Conservation (phyloP, 2,888 invertebrate species). For the Eubasilissa splendida region DNA sequence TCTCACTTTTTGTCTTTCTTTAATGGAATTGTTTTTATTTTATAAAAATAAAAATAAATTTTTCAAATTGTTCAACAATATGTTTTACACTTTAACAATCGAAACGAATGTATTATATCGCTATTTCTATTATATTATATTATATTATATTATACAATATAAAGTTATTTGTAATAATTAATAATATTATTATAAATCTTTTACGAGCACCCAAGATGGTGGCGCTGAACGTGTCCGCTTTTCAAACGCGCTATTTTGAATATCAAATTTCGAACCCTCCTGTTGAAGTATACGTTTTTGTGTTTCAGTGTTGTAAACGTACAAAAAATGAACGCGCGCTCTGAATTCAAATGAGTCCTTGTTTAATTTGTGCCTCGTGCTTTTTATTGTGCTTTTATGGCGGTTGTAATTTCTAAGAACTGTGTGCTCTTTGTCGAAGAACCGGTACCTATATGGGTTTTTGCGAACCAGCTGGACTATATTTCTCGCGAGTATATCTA, state of each 20-base stretch:
- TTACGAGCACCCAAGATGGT: conserved; percentile 33
- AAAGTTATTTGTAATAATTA: not conserved
- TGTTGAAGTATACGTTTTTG: conserved; percentile 22
- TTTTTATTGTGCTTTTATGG: conserved; percentile 36
- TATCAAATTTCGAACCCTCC: conserved; percentile 30
- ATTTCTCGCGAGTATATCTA: not conserved
- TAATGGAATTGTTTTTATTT: conserved; percentile 52
- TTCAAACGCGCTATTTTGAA: conserved; percentile 39
- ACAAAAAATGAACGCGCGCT: conserved; percentile 38
- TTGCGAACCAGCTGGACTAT: not conserved
- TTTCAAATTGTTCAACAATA: conserved; percentile 36
- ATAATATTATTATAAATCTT: conserved; percentile 4
- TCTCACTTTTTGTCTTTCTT: conserved; percentile 53
- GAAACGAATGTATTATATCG: conserved; percentile 1
- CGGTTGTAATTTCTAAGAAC: conserved; percentile 7
- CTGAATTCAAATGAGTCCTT: conserved; percentile 45
- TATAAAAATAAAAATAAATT: conserved; percentile 44
- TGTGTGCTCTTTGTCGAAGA: conserved; percentile 14
- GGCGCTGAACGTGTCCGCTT: conserved; percentile 34
- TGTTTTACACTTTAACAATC: conserved; percentile 42
- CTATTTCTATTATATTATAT: conserved; percentile 3
- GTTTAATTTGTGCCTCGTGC: conserved; percentile 36
- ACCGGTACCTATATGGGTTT: conserved; percentile 8
- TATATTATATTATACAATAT: conserved; percentile 6
- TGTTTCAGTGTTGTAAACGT: conserved; percentile 41